Conservation (phyloP, 2,113 vertebrate species). For the Pollachius pollachius region DNA sequence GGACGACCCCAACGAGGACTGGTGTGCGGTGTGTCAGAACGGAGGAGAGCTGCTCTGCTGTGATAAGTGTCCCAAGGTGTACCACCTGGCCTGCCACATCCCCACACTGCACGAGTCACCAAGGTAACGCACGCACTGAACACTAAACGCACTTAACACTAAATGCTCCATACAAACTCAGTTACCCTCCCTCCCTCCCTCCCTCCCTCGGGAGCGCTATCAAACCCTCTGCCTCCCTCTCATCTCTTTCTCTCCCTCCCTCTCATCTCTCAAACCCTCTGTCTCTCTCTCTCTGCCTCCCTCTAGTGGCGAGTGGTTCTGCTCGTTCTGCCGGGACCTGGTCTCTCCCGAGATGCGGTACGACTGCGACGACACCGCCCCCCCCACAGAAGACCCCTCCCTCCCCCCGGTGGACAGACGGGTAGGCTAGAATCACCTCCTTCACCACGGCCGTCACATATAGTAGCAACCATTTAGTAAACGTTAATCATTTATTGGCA, state of each 20-base stretch:
- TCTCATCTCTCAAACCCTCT: no score
- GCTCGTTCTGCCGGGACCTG: conserved; percentile 88
- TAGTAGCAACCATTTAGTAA: background rate
- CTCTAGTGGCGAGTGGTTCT: conserved; percentile 94
- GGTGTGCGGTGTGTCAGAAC: conserved; percentile 98
- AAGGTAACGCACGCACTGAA: conserved; percentile 67
- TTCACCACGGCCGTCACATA: background rate
- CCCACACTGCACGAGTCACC: conserved; percentile 90
- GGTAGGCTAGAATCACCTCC: conserved; percentile 55
- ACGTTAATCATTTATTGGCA: no score
- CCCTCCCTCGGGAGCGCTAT: no score
- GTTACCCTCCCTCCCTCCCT: no score
- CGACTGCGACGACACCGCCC: conserved; percentile 75
- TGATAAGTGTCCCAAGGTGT: conserved; percentile 96
- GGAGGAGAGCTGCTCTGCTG: conserved; percentile 95
- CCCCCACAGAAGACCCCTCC: conserved; percentile 56
- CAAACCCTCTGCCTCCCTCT: no score
- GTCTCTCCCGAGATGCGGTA: conserved; percentile 86
- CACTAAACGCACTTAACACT: background rate
- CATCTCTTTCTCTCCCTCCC: no score
- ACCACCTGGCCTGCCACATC: conserved; percentile 92
- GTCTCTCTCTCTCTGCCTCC: background rate
- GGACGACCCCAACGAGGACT: conserved; percentile 90
- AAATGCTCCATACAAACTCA: no score
- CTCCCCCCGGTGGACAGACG: conserved; percentile 77